Evolutionary conservation across 2,797 vertebrate species (phyloP).

Genomic region (Anisognathus igniventris): DNA sequence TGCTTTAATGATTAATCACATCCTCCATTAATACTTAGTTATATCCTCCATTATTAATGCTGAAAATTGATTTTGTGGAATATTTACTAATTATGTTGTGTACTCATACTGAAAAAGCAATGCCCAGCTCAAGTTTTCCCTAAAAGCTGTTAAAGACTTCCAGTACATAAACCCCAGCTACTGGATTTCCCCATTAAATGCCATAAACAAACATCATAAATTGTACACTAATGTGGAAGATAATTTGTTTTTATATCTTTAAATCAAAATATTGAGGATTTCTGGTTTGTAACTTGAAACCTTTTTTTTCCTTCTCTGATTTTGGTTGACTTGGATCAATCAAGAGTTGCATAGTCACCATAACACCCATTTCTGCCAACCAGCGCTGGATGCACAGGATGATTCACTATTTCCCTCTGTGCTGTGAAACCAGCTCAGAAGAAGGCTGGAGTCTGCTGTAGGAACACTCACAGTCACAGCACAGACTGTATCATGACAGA

Average conservation of each 20-base stretch:
- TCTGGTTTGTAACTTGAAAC: background rate
- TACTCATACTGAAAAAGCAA: background rate
- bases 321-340: background rate
- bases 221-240: rapidly evolving
- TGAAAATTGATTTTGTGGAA: background rate
- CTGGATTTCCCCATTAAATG: background rate
- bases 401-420: background rate
- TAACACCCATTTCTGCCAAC: background rate
- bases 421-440: background rate
- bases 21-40: background rate
- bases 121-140: background rate
- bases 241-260: background rate
- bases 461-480: background rate
- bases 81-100: background rate
- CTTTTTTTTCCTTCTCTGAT: background rate
- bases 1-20: background rate
- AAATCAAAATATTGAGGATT: background rate
- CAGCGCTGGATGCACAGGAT: background rate
- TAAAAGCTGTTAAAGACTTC: background rate
- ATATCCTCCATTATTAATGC: background rate
- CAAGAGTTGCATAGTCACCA: background rate
- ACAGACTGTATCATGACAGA: background rate
- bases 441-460: background rate
- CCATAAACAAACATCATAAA: background rate
- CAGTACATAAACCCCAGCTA: background rate